phyloP scores from a whole-genome alignment of 2,888 invertebrate species.

The Phaedon cochleariae region DNA sequence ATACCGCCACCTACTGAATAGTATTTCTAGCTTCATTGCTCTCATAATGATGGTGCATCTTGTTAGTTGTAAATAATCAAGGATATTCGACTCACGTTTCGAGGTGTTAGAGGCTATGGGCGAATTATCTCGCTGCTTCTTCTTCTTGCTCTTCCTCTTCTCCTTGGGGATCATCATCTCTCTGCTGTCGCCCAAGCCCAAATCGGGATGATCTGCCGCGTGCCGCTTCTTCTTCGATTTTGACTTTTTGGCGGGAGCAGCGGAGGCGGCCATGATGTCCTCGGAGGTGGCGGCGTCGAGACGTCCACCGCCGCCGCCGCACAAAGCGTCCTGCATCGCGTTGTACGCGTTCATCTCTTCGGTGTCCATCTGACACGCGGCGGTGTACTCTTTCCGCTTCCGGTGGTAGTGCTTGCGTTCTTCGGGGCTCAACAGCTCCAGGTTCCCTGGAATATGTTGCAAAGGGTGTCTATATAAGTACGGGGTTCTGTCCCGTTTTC shows the following conservation, averaged over 20 bases:
- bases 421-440: slow-evolving; percentile 61
- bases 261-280: slow-evolving; percentile 53
- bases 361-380: slow-evolving; percentile 52
- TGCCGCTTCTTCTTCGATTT: slow-evolving; percentile 57
- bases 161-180: slow-evolving; percentile 63
- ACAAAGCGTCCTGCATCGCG: slow-evolving; percentile 58
- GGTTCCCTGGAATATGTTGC: slow-evolving; percentile 52
- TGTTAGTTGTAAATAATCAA: no score
- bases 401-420: slow-evolving; percentile 58
- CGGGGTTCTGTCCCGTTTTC: no score
- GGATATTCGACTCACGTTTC: slow-evolving; percentile 48
- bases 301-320: slow-evolving; percentile 33
- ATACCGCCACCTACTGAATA: no score
- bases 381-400: slow-evolving; percentile 54
- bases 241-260: slow-evolving; percentile 54
- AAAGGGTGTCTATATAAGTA: no score
- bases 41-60: no score
- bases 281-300: slow-evolving; percentile 48
- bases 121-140: slow-evolving; percentile 56
- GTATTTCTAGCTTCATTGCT: no score
- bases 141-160: slow-evolving; percentile 60
- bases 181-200: slow-evolving; percentile 58
- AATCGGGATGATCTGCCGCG: slow-evolving; percentile 50
- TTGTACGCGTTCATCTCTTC: slow-evolving; percentile 61
- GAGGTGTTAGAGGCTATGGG: slow-evolving; percentile 45